Evolutionary conservation across 2,797 vertebrate genomes (phyloP), one percentile per base, ranked within the genome.

Genomic region (Pseudotriccus pelzelni): DNA sequence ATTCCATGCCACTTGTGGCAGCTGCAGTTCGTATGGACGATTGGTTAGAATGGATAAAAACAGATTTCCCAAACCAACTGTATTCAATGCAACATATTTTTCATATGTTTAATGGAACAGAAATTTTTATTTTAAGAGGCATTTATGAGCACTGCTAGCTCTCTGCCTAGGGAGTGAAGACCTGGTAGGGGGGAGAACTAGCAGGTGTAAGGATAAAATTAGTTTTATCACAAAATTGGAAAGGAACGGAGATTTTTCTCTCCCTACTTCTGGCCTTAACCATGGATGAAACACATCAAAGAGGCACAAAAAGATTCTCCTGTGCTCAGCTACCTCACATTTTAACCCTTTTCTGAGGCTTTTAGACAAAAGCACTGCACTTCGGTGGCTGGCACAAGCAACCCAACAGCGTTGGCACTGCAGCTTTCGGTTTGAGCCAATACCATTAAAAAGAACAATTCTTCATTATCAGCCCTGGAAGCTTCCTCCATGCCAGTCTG

Each of bases 61-160:
- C 90, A 95, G 93, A 97, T 98, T 97, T 97, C 95, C 96, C 96
- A 97, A 97, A 96, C 93, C 94, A 97, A 97, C 95, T 96, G 84
- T 97, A 97, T 95, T 97, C 91, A 96, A 85, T 94, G 88, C 90
- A 97, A 97, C 93, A 96, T 97, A 97, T 97, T 98, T 98, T 97
- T 97, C 94, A 96, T 96, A 97, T 96, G 93, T 97, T 97, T 97
- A 98, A 98, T 97, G 96, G 91, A 96, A 97, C 85, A 97, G 97
- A 97, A 97, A 97, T 96, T 98, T 98, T 97, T 97, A 97, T 97
- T 97, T 96, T 97, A 97, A 95, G 91, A 34, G 70, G 94, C 95
- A 94, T 96, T 98, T 97, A 95, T 81, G 92, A 90, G 74, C 82
- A 87, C 90, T 96, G 64, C 72, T 92, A 93, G 70, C 72, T 85